These are phyloP conservation scores for Chrysolina oricalcia DNA, from an alignment of 2,888 invertebrate species.

Conservation along the genomic window DNA sequence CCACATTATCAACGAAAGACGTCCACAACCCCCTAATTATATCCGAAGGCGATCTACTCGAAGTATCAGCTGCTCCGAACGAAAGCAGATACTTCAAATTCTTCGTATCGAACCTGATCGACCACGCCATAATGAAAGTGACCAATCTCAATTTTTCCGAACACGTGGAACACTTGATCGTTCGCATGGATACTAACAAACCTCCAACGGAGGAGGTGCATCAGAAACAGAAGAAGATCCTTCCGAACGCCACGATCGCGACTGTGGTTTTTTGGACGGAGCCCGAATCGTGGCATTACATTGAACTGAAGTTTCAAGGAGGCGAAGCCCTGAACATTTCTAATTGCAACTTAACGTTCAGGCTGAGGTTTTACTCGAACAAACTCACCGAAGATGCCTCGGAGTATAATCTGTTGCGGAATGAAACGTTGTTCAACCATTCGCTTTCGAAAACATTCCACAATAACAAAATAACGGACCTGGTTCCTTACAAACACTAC, in stretches of 20 bases:
- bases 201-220: slow-evolving; percentile 73
- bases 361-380: slow-evolving; percentile 43
- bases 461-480: slow-evolving; percentile 52
- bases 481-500: slow-evolving; percentile 65
- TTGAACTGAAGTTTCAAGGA: slow-evolving; percentile 68
- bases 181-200: slow-evolving; percentile 68
- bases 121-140: slow-evolving; percentile 61
- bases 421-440: slow-evolving; percentile 48
- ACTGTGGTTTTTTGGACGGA: slow-evolving; percentile 73
- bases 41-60: slow-evolving; percentile 54
- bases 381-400: slow-evolving; percentile 31
- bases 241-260: slow-evolving; percentile 34
- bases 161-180: slow-evolving; percentile 58
- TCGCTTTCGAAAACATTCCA: slow-evolving; percentile 47
- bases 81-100: slow-evolving; percentile 65
- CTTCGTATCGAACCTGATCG: slow-evolving; percentile 61
- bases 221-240: slow-evolving; percentile 61
- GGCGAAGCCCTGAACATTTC: slow-evolving; percentile 26
- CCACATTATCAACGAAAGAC: slow-evolving; percentile 58
- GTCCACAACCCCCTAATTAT: slow-evolving; percentile 57
- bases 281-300: slow-evolving; percentile 78
- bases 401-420: slow-evolving; percentile 43
- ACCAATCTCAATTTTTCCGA: slow-evolving; percentile 59
- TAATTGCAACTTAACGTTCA: slow-evolving; percentile 37
- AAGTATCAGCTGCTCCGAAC: slow-evolving; percentile 50